Evolutionary conservation across 2,888 invertebrate species (phyloP).

Genomic region (Stenchaetothrips biformis): DNA sequence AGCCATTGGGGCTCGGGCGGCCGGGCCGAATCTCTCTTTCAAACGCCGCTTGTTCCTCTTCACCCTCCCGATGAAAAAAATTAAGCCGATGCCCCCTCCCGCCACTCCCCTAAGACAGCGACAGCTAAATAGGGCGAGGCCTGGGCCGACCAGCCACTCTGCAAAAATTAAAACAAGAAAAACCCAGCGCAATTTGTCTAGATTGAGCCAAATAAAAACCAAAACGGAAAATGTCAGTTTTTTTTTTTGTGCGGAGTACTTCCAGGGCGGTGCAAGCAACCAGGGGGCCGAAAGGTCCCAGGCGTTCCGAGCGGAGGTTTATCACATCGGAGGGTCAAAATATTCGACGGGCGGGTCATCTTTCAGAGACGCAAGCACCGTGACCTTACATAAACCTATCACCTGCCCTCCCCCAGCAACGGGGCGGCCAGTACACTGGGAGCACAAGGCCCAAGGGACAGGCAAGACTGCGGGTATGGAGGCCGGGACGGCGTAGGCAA

Average conservation of each 20-base stretch:
- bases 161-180: not conserved
- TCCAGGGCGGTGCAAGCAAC: too few species aligned
- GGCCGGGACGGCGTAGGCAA: too few species aligned
- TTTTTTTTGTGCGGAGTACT: too few species aligned
- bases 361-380: slow-evolving; percentile 15
- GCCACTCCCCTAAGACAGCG: not conserved
- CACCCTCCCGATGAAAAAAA: not conserved
- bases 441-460: too few species aligned
- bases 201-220: too few species aligned
- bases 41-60: not conserved
- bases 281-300: not conserved
- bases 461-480: too few species aligned
- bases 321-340: slow-evolving; percentile 1
- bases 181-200: not conserved
- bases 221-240: too few species aligned
- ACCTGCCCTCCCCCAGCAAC: not conserved
- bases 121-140: not conserved
- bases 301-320: not conserved
- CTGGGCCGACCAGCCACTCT: too few species aligned
- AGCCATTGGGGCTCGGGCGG: not conserved
- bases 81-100: not conserved
- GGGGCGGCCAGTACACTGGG: not conserved
- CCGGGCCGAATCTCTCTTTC: not conserved
- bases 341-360: slow-evolving; percentile 15
- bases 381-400: slow-evolving; percentile 8